A percentile compares a stretch with the other conserved stretches of the same genome.
phyloP scores from a whole-genome alignment of 2,888 invertebrate genomes.

The Andrena hattorfiana region DNA sequence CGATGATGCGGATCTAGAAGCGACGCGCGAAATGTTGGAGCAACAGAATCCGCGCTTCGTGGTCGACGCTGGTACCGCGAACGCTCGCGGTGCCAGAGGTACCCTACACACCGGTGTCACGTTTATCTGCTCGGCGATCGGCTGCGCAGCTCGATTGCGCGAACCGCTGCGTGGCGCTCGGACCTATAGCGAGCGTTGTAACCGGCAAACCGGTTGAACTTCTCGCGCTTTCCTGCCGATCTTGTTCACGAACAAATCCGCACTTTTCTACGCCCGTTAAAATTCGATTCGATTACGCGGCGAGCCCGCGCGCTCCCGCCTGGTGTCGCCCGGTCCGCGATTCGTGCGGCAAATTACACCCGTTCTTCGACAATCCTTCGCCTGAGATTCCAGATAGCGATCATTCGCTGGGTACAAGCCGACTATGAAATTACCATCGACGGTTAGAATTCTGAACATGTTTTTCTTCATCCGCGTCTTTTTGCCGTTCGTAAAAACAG shows the following conservation, averaged over 20 bases:
- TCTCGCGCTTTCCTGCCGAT: conserved; percentile 54
- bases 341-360: conserved; percentile 33
- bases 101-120: conserved; percentile 63
- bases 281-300: conserved; percentile 6
- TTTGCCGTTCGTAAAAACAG: not conserved
- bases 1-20: conserved; percentile 72
- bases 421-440: not conserved
- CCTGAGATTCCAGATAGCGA: conserved; percentile 28
- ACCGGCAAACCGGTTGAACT: conserved; percentile 64
- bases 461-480: not conserved
- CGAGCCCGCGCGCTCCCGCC: not conserved
- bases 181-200: conserved; percentile 28
- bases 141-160: conserved; percentile 66
- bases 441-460: not conserved
- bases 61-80: conserved; percentile 61
- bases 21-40: conserved; percentile 66
- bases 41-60: conserved; percentile 67
- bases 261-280: conserved; percentile 25
- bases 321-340: not conserved
- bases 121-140: conserved; percentile 69
- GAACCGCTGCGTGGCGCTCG: conserved; percentile 66
- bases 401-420: not conserved
- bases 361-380: conserved; percentile 12
- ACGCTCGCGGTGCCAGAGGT: conserved; percentile 40
- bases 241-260: conserved; percentile 45